These are phyloP conservation scores for Cricetomys ansorgei DNA, from an alignment of 2,113 vertebrate species.

Conservation along the genomic window DNA sequence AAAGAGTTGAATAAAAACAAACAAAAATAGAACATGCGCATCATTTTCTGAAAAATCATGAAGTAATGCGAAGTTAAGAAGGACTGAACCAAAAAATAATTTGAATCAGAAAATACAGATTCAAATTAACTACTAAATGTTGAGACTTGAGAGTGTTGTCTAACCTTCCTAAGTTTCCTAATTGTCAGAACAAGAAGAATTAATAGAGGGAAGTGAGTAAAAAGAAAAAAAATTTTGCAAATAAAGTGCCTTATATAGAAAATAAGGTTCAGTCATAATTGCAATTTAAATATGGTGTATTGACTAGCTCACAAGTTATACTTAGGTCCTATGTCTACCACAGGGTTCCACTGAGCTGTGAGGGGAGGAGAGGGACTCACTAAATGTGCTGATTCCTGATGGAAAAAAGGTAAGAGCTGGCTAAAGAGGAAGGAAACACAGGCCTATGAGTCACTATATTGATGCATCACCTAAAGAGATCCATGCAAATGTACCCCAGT, in stretches of 20 bases:
- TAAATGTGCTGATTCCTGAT: background rate
- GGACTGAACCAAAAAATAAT: background rate
- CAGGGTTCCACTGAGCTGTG: background rate
- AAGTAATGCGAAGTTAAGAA: conserved; percentile 7
- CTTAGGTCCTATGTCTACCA: background rate
- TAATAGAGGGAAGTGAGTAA: background rate
- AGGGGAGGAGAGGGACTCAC: background rate
- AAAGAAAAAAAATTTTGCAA: background rate
- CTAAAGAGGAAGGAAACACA: background rate
- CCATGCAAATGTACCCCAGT: too few relatives aligned
- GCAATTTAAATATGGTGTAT: background rate
- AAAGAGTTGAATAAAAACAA: conserved; percentile 3
- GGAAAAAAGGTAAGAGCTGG: background rate
- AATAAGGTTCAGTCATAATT: background rate
- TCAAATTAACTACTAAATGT: background rate
- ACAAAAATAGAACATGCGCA: background rate
- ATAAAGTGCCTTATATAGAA: background rate
- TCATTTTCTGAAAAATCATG: conserved; percentile 18
- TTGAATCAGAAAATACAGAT: conserved; percentile 33
- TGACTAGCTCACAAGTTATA: background rate
- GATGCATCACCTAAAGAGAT: background rate
- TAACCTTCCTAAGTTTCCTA: conserved; percentile 11
- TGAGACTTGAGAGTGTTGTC: background rate
- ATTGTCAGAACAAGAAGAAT: background rate
- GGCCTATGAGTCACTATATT: background rate